A percentile compares a stretch with the other conserved stretches of the same genome.
Conservation (phyloP, 2,113 vertebrate genomes). For the Stigmatopora argus region DNA sequence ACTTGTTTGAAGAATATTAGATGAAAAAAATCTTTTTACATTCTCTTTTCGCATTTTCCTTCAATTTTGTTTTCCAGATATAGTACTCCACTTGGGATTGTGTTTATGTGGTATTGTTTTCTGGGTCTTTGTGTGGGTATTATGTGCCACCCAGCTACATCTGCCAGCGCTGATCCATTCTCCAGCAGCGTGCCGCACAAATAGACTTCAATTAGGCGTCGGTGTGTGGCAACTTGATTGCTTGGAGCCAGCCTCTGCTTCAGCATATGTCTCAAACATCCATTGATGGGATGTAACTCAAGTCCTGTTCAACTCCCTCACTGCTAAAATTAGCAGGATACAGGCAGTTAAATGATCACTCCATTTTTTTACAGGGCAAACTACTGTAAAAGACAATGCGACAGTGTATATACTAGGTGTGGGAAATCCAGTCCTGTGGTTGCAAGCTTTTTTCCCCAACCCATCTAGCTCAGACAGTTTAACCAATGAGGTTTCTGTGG, state of each 20-base stretch:
- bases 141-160: constrained; percentile 46
- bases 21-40: background rate
- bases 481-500: too few species aligned
- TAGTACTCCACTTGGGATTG: constrained; percentile 18
- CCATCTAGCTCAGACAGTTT: too few species aligned
- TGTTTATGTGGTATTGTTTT: constrained; percentile 56
- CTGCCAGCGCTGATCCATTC: constrained; percentile 62
- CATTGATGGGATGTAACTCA: constrained; percentile 60
- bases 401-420: background rate
- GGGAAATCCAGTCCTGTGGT: too few species aligned
- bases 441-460: too few species aligned
- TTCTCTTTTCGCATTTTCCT: constrained; percentile 5
- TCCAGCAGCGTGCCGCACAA: constrained; percentile 44
- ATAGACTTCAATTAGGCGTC: too few species aligned
- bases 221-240: constrained; percentile 53
- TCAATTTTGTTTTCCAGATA: constrained; percentile 8
- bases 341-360: constrained; percentile 33
- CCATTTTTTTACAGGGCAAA: constrained; percentile 15
- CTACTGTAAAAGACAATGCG: constrained; percentile 1
- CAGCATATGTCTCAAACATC: constrained; percentile 69
- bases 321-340: constrained; percentile 57
- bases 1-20: background rate
- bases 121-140: constrained; percentile 46
- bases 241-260: constrained; percentile 54
- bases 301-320: constrained; percentile 50